Evolutionary conservation across 2,888 invertebrate genomes (phyloP), one percentile per base, ranked within the genome.

Genomic region (Metellina segmentata): DNA sequence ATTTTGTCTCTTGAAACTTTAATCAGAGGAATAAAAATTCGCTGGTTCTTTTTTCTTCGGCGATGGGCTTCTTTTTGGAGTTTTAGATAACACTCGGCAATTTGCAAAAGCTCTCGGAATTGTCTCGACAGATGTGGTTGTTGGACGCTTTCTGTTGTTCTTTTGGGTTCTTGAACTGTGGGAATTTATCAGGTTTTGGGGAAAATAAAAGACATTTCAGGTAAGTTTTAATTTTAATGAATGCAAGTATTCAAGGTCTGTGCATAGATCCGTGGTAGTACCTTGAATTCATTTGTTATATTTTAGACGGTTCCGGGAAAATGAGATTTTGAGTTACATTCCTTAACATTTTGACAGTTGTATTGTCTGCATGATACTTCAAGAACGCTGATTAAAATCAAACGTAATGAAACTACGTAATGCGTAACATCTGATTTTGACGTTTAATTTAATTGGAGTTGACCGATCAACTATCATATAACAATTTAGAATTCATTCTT

Each of bases 1-100:
- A 87, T 81, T 61, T 19, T 16, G 48, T 70, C 72, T 61, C n/a
- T 75, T 52, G 34, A 87, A 79, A 48, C 72, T 87, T 87, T 72
- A 87, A 87, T 87, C 72, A 81, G 79, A 87, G 72, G 71, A 1
- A 74, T 20, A 52, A 77, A 78, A 78, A 75, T 75, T 34, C 9
- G 48, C 11, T 2, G 71, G 16, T 52, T 13, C 13, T 11, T 19
- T 70, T 20, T 34, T 16, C 7, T 20, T 61, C 49, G 4, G 5
- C 11, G 34, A 8, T 69, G 11, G 7, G 34, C 0, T 5, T n/a
- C 11, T 51, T 19, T 19, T 53, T 72, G 48, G 5, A 81, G 48
- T 11, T 75, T 48, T 61, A 16, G 61, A 9, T 34, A 34, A 34
- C 34, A 34, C 34, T 34, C 19, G 7, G 51, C 19, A 19, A 51